Evolutionary conservation across 2,797 vertebrate species (phyloP).

Genomic region (Enoplosus armatus): DNA sequence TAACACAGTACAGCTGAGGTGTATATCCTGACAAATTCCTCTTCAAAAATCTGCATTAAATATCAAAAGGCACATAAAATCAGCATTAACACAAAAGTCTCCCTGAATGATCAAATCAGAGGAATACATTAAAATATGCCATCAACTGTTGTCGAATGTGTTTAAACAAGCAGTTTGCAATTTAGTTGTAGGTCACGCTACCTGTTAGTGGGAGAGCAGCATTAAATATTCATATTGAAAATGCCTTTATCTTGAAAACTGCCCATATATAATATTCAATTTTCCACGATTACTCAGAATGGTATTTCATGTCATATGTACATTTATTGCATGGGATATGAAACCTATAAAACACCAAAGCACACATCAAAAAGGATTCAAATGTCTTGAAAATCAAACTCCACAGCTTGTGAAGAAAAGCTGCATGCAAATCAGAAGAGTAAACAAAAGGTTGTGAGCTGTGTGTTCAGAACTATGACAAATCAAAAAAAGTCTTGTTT

Average conservation of each 20-base stretch:
- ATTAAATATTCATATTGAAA: conserved; percentile 49
- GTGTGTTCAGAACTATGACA: conserved; percentile 44
- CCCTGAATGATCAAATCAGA: conserved; percentile 74
- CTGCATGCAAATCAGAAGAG: conserved; percentile 72
- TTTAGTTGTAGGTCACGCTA: conserved; percentile 28
- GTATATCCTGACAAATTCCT: conserved; percentile 52
- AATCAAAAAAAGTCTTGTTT: conserved; percentile 35
- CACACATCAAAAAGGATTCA: conserved; percentile 63
- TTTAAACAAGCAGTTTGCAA: conserved; percentile 54
- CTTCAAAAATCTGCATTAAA: conserved; percentile 67
- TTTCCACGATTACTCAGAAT: conserved; percentile 46
- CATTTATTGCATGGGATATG: conserved; percentile 84
- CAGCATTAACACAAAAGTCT: conserved; percentile 62
- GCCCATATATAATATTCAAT: conserved; percentile 10
- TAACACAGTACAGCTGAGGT: conserved; percentile 69
- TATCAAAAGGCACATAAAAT: conserved; percentile 82
- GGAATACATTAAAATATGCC: conserved; percentile 58
- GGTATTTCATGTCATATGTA: conserved; percentile 69
- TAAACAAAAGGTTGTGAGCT: conserved; percentile 47
- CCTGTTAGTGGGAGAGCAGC: conserved; percentile 19
- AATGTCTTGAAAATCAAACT: conserved; percentile 57
- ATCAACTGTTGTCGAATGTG: conserved; percentile 40
- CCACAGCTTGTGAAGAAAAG: conserved; percentile 56
- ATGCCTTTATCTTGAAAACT: conserved; percentile 33
- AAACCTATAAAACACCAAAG: conserved; percentile 69